A percentile compares a stretch with the other conserved stretches of the same genome.
Conservation (phyloP, 2,113 vertebrate species). For the Setophaga kirtlandii region DNA sequence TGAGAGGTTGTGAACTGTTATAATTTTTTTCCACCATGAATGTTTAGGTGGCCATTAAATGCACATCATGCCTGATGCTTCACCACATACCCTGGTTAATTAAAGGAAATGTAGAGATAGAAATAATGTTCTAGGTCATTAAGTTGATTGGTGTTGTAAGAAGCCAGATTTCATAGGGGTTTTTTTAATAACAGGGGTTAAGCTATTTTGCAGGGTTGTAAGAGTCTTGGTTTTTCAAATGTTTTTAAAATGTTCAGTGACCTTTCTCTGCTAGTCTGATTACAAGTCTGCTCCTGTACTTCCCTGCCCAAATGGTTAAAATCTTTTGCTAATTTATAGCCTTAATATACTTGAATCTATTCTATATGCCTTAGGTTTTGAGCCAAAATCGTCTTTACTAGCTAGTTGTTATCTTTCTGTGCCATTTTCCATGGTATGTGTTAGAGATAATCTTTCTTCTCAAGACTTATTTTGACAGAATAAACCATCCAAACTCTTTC, state of each 20-base stretch:
- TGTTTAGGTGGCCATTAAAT: background rate
- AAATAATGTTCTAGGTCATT: background rate
- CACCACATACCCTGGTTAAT: background rate
- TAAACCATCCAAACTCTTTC: background rate
- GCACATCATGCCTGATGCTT: background rate
- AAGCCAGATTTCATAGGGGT: background rate
- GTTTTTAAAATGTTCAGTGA: background rate
- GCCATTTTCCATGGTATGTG: background rate
- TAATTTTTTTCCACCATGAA: background rate
- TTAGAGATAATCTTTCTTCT: background rate
- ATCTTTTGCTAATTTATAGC: background rate
- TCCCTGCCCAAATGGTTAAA: background rate
- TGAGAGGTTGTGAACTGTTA: background rate
- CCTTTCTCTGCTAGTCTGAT: background rate
- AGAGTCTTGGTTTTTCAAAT: accelerated
- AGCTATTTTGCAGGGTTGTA: accelerated
- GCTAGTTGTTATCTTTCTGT: background rate
- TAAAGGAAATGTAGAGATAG: background rate
- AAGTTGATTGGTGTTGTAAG: background rate
- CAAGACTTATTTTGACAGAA: background rate
- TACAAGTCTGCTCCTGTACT: background rate
- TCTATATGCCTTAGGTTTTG: background rate
- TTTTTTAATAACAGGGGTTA: background rate
- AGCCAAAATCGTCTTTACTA: background rate
- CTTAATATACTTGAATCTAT: background rate